These are phyloP conservation scores for Enhydra lutris DNA, from an alignment of 2,113 vertebrate species.

Conservation along the genomic window DNA sequence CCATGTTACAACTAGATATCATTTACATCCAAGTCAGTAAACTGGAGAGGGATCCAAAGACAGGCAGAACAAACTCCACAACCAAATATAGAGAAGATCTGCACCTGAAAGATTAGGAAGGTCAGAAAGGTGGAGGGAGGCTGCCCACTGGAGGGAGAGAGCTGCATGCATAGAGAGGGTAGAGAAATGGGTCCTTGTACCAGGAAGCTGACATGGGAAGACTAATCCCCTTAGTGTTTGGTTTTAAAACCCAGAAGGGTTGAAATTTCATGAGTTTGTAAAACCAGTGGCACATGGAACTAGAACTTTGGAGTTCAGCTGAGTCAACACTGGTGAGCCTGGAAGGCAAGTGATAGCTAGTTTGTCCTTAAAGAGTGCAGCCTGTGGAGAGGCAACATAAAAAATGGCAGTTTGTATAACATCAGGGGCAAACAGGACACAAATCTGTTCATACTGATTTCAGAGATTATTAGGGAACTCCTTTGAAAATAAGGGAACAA, in stretches of 20 bases:
- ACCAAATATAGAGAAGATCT: neutral
- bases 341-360: neutral
- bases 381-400: neutral
- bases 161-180: neutral
- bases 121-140: neutral
- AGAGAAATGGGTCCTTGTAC: neutral
- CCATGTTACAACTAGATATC: neutral
- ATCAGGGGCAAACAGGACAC: neutral
- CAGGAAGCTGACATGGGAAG: neutral
- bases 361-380: neutral
- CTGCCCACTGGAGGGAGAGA: neutral
- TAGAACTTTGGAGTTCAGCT: neutral
- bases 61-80: neutral
- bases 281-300: neutral
- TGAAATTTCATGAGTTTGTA: neutral
- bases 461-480: neutral
- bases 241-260: neutral
- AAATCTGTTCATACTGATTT: neutral
- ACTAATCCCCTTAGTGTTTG: neutral
- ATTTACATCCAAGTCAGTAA: neutral
- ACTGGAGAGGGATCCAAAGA: neutral
- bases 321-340: neutral
- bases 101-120: neutral
- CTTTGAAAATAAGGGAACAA: neutral
- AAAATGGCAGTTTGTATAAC: neutral